Percentiles rank a stretch among this genome's conserved stretches.
phyloP scores from a whole-genome alignment of 2,113 vertebrate genomes.

The Halichoerus grypus region DNA sequence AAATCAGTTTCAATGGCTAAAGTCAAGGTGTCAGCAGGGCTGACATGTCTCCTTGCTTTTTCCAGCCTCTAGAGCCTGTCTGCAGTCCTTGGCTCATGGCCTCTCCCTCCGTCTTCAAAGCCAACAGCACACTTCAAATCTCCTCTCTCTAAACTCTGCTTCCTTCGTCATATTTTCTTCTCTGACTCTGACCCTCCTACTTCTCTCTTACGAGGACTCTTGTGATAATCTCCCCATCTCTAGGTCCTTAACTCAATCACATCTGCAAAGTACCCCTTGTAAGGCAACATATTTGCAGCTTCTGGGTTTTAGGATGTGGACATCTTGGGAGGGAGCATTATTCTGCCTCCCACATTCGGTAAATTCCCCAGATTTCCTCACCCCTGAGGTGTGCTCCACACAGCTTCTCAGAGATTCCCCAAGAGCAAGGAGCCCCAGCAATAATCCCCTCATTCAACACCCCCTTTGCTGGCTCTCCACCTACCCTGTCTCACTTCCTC shows the following conservation, averaged over 20 bases:
- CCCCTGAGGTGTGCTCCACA: neutral
- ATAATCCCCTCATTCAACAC: too few species aligned
- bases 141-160: neutral
- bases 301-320: neutral
- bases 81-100: neutral
- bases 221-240: neutral
- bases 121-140: neutral
- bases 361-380: neutral
- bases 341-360: neutral
- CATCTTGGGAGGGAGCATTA: neutral
- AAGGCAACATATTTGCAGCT: neutral
- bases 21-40: neutral
- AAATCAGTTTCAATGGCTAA: neutral
- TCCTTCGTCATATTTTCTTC: neutral
- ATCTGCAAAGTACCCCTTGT: neutral
- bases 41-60: neutral
- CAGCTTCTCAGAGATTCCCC: neutral
- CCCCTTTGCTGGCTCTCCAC: neutral
- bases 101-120: neutral
- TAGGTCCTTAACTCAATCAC: neutral
- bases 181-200: neutral
- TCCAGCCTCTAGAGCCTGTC: neutral
- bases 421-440: neutral
- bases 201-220: neutral
- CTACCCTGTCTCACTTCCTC: neutral